Base-by-base conservation (phyloP, 2,797 vertebrate genomes). In the Eupleurogrammus muticus region DNA sequence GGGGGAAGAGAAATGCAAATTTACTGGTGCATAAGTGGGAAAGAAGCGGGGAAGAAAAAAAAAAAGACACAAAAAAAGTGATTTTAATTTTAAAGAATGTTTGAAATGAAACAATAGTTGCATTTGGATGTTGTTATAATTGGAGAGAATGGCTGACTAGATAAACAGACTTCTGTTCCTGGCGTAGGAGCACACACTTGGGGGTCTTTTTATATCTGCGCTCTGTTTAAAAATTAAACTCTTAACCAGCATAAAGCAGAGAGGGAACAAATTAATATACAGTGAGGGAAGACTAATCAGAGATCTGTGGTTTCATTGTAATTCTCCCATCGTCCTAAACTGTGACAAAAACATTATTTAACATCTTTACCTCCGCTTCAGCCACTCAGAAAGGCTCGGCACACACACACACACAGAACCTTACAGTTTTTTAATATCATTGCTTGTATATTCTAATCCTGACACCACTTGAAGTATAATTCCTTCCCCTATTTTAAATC, bases 391-490 rank as follows among this genome's bases (percentile, higher is more conserved):
- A 70, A 70, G 23, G 10, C 83, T 73, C 3, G 20, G 34, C 48
- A 35, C 70, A 17, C 40, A 44, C 38, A 32, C 59, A 55, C 73
- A 69, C 49, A 67, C 7, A 70, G 61, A 72, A 75, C 84, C 66
- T 55, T 81, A 83, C 75, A 78, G 72, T 85, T 61, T 89, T 92
- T 90, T 87, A 91, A 92, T 92, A 89, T 87, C 67, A 51, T 81
- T 76, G 83, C 87, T 89, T 86, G 81, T 85, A 85, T 87, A 85
- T 88, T 91, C 79, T 89, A 92, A 93, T 91, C 90, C 90, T 69
- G 84, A 90, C 81, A 80, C 84, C 88, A 91, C 90, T 92, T 87
- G 89, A 92, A 91, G 87, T 87, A 87, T 90, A 91, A 89, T 91
- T 92, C 89, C 83, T 86, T 85, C 66, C 61, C 65, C 78, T 86